Evolutionary conservation across 1,140 invertebrate species (phyloP), one percentile per base, ranked within the genome.

Genomic region (Dryas iulia): DNA sequence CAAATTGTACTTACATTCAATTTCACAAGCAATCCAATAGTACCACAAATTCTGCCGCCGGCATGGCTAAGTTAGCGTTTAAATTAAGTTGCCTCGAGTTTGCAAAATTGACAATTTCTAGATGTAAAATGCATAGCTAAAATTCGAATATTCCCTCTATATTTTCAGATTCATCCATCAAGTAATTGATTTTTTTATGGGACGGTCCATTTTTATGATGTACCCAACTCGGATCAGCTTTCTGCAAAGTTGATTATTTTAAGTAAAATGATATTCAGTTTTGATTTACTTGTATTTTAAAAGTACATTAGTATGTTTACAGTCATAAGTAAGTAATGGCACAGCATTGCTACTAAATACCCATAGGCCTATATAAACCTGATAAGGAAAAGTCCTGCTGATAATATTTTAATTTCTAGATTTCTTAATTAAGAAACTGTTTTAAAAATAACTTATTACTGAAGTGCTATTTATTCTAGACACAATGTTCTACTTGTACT

Each of bases 21-120:
- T 63, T 63, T 63, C 28, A 28, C 35, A 28, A 54, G 30, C 25
- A 63, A 63, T 63, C 39, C 61, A 54, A 63, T 52, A 18, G 31
- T n/a, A 61, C 35, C 24, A 26, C 39, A 35, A 63, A 56, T 63
- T 63, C 61, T 10, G 52, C 26, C 52, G 18, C 12, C 61, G 61
- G 52, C n/a, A 18, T n/a, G 26, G 61, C 61, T 59, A 59, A 66
- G 64, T 66, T 59, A 52, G 64, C 56, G 35, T 66, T 66, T 59
- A 66, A 66, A 66, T 66, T 66, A 66, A 59, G 54, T 64, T 33
- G 47, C 53, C 21, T 64, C 47, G 25, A 28, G 62, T 23, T 58
- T 59, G 64, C 56, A 52, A 59, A 66, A 52, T 39, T 66, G 64
- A 24, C 56, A 52, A 59, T 52, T 59, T 31, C n/a, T 23, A 58